These are phyloP conservation scores for Paelopatides confundens DNA, from an alignment of 53 echinoderm and acorn worm genomes.

Conservation along the genomic window DNA sequence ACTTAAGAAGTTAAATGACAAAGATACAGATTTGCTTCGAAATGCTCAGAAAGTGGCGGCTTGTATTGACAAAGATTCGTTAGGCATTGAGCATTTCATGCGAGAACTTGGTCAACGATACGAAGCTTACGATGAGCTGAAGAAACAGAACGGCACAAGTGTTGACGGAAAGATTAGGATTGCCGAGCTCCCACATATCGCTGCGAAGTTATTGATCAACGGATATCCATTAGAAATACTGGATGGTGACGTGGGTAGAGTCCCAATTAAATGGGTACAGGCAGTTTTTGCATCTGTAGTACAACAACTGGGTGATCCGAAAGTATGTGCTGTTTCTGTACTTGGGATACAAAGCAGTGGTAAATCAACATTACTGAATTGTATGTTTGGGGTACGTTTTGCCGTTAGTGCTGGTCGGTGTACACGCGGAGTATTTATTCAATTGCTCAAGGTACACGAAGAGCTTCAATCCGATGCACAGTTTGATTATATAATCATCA, in stretches of 20 bases:
- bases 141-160: neutral
- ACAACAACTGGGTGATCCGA: neutral
- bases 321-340: slow-evolving; percentile 21
- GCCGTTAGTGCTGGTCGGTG: slow-evolving; percentile 43
- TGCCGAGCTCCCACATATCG: slow-evolving; percentile 1
- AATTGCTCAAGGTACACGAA: slow-evolving; percentile 23
- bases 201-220: slow-evolving; percentile 8
- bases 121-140: slow-evolving; percentile 20
- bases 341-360: slow-evolving; percentile 45
- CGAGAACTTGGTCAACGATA: slow-evolving; percentile 33
- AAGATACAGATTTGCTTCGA: neutral
- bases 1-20: neutral
- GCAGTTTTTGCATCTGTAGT: slow-evolving; percentile 8
- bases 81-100: slow-evolving; percentile 41
- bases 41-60: neutral
- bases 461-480: neutral
- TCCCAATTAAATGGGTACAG: slow-evolving; percentile 45
- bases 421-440: slow-evolving; percentile 43
- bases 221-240: slow-evolving; percentile 40
- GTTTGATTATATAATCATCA: slow-evolving; percentile 12
- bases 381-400: slow-evolving; percentile 32
- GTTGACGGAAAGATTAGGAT: slow-evolving; percentile 1
- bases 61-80: neutral
- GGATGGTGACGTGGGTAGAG: slow-evolving; percentile 47
- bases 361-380: slow-evolving; percentile 34